These are phyloP conservation scores for Brachyistius frenatus DNA, from an alignment of 2,113 vertebrate species.

Conservation along the genomic window DNA sequence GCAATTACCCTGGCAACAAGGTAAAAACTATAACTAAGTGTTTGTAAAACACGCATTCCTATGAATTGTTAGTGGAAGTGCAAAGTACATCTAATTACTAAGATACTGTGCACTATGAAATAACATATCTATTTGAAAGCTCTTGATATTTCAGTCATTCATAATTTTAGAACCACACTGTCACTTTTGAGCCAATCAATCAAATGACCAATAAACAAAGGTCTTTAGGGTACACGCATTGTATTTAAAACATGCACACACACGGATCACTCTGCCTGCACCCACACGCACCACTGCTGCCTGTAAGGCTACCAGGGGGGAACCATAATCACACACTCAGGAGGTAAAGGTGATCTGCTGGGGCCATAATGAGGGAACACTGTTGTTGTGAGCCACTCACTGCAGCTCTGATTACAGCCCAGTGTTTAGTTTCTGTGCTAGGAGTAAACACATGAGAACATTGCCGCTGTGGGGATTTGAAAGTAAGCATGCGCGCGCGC, in stretches of 20 bases:
- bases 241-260: slow-evolving; percentile 3
- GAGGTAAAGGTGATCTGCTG: slow-evolving; percentile 69
- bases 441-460: slow-evolving; percentile 73
- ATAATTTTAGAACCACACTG: background rate
- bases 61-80: background rate
- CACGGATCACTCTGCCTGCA: slow-evolving; percentile 33
- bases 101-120: background rate
- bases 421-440: slow-evolving; percentile 76
- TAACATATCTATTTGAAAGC: background rate
- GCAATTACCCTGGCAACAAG: background rate
- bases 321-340: slow-evolving; percentile 64
- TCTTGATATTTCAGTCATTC: slow-evolving; percentile 5
- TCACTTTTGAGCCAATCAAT: slow-evolving; percentile 28
- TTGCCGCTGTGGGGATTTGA: slow-evolving; percentile 39
- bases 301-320: slow-evolving; percentile 40
- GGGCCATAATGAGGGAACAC: slow-evolving; percentile 77
- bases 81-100: background rate
- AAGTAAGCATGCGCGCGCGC: slow-evolving; percentile 25
- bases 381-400: slow-evolving; percentile 77
- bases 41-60: background rate
- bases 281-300: slow-evolving; percentile 37
- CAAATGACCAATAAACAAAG: slow-evolving; percentile 34
- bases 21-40: background rate
- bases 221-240: slow-evolving; percentile 29
- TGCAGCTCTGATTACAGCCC: slow-evolving; percentile 80